phyloP scores from a whole-genome alignment of 2,113 vertebrate species.

The Anolis carolinensis region DNA sequence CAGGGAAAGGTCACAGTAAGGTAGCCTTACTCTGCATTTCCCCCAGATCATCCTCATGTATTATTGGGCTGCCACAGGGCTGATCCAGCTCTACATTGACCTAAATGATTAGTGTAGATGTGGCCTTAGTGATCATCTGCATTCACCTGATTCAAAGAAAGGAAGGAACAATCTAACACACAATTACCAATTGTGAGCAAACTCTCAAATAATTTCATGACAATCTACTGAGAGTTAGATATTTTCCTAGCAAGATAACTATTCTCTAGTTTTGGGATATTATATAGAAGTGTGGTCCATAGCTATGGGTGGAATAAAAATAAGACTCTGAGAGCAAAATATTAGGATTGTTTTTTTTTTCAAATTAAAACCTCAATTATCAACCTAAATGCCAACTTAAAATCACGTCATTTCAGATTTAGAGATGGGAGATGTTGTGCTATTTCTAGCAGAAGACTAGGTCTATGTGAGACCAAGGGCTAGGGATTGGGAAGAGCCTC shows the following conservation, averaged over 20 bases:
- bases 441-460: not conserved
- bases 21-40: too few species aligned
- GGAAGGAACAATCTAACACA: not conserved
- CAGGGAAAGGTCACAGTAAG: too few species aligned
- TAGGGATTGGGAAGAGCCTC: too few species aligned
- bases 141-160: not conserved
- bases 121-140: not conserved
- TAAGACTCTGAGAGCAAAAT: not conserved
- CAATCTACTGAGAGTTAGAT: not conserved
- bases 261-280: conserved; percentile 11
- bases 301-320: not conserved
- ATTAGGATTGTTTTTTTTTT: not conserved
- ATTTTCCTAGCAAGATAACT: not conserved
- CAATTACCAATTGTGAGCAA: too few species aligned
- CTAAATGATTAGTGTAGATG: too few species aligned
- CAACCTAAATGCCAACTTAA: not conserved
- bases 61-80: not conserved
- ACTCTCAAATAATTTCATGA: not conserved
- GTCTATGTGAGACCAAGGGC: not conserved
- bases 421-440: not conserved
- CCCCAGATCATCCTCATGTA: too few species aligned
- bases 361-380: not conserved
- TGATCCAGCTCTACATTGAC: not conserved
- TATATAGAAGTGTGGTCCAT: not conserved
- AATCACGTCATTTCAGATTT: rapidly evolving